Percentiles rank a stretch among this genome's conserved stretches.
Evolutionary conservation across 1,140 invertebrate species (phyloP).

Genomic region (Caligus rogercresseyi): DNA sequence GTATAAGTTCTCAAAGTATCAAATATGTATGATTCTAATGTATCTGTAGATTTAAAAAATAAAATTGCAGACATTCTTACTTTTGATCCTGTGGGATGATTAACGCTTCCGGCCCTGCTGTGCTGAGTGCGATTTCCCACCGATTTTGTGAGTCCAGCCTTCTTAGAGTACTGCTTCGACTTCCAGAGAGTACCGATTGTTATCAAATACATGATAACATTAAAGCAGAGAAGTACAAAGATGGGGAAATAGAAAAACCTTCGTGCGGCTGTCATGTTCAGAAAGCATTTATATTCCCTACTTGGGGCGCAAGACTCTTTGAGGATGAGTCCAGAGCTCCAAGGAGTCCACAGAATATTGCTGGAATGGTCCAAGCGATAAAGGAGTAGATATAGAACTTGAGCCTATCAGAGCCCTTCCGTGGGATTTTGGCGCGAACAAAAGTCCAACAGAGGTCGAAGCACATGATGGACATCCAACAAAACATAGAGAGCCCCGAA

Average conservation of each 20-base stretch:
- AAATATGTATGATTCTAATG: too few species aligned
- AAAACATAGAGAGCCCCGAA: constrained; percentile 10
- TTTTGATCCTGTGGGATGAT: too few species aligned
- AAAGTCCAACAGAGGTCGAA: constrained; percentile 18
- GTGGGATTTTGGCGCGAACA: constrained; percentile 8
- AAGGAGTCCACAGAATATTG: not conserved
- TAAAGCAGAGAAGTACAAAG: constrained; percentile 5
- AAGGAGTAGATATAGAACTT: not conserved
- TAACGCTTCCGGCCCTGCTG: too few species aligned
- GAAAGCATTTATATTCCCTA: constrained; percentile 4
- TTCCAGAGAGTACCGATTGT: constrained; percentile 1
- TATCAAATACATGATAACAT: constrained; percentile 6
- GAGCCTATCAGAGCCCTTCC: not conserved
- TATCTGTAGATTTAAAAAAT: too few species aligned
- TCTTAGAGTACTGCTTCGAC: not conserved
- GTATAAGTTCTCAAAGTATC: too few species aligned
- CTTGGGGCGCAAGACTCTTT: not conserved
- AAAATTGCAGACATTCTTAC: too few species aligned
- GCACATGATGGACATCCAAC: constrained; percentile 18
- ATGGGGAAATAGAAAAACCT: constrained; percentile 10
- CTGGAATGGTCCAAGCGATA: not conserved
- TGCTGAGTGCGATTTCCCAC: too few species aligned
- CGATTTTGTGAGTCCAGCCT: constrained; percentile 8
- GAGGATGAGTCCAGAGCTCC: not conserved
- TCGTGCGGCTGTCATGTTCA: constrained; percentile 3